Conservation (phyloP, 2,888 invertebrate genomes). For the Eupithecia tripunctaria region DNA sequence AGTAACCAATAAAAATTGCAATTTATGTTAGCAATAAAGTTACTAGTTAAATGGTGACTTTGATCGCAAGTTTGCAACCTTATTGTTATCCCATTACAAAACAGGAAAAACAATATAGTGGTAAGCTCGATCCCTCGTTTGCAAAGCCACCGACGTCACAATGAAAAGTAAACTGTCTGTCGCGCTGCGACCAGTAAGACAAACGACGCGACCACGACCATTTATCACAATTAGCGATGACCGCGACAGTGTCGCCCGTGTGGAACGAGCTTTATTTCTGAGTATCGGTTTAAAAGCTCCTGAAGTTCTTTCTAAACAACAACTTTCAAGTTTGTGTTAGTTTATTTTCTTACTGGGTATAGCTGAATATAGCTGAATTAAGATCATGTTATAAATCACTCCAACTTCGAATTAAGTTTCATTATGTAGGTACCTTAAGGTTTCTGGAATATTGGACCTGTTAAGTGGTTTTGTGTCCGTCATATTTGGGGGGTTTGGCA, state of each 20-base stretch:
- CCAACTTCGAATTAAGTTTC: too few species aligned
- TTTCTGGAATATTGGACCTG: neutral
- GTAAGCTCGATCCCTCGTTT: constrained; percentile 50
- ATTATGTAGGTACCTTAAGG: neutral
- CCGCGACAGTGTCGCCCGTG: constrained; percentile 54
- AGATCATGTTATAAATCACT: too few species aligned
- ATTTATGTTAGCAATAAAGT: too few species aligned
- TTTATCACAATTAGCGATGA: constrained; percentile 80
- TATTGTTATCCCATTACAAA: neutral
- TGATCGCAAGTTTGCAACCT: neutral
- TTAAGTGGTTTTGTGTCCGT: neutral
- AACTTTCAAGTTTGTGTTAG: neutral
- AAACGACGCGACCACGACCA: constrained; percentile 70
- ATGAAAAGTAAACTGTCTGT: constrained; percentile 73
- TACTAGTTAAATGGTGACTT: too few species aligned
- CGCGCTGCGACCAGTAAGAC: constrained; percentile 65
- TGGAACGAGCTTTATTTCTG: constrained; percentile 53
- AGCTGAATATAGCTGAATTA: neutral
- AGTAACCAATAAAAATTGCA: too few species aligned
- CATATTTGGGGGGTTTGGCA: neutral
- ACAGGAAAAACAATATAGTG: neutral
- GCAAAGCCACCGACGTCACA: constrained; percentile 49
- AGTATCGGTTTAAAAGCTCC: constrained; percentile 30
- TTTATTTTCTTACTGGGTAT: neutral
- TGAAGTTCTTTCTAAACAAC: neutral